Evolutionary conservation across 2,113 vertebrate species (phyloP).

Genomic region (Dasyurus viverrinus): DNA sequence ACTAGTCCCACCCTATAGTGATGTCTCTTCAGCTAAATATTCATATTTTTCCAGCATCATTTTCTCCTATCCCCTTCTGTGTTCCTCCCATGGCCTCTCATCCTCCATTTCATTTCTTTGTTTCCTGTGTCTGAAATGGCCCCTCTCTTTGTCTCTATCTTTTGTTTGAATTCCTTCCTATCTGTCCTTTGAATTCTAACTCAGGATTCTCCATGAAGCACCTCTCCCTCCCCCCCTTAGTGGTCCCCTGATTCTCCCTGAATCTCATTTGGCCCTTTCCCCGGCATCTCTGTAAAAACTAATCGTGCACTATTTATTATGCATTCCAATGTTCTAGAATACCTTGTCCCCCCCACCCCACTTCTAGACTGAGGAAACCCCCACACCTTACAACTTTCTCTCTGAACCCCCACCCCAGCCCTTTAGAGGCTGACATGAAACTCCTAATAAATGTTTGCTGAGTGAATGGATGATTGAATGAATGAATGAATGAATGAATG

Average conservation of each 20-base stretch:
- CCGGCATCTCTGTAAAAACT: neutral
- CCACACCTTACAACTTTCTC: neutral
- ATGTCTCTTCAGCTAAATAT: neutral
- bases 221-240: neutral
- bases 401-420: neutral
- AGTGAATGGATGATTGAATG: neutral
- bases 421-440: neutral
- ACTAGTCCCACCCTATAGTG: neutral
- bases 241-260: neutral
- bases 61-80: neutral
- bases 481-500: neutral
- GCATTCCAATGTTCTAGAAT: neutral
- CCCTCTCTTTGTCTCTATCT: accelerated
- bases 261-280: neutral
- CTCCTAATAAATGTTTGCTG: neutral
- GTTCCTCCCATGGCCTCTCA: neutral
- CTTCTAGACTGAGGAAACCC: neutral
- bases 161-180: neutral
- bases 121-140: neutral
- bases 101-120: neutral
- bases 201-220: neutral
- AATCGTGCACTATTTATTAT: neutral
- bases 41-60: neutral
- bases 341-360: neutral
- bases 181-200: neutral